Evolutionary conservation across 2,888 invertebrate species (phyloP).

Genomic region (Syrista parreyssii): DNA sequence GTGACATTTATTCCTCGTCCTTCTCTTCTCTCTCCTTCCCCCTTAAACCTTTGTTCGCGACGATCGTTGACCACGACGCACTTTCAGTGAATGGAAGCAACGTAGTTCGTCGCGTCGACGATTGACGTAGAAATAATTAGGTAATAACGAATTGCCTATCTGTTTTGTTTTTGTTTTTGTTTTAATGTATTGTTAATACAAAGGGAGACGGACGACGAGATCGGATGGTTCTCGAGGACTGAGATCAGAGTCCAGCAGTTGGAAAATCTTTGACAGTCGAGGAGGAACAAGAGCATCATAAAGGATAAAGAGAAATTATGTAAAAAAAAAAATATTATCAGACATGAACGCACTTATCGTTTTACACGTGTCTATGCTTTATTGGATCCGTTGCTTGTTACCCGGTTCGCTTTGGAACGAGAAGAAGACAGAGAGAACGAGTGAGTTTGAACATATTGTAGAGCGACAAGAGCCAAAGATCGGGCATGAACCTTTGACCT

Average conservation of each 20-base stretch:
- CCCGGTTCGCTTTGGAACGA: slow-evolving; percentile 17
- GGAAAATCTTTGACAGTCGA: slow-evolving; percentile 10
- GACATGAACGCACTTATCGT: slow-evolving; percentile 20
- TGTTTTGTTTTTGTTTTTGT: background rate
- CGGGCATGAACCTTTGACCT: slow-evolving; percentile 34
- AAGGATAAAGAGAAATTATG: slow-evolving; percentile 13
- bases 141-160: background rate
- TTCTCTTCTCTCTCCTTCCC: background rate
- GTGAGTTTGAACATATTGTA: background rate
- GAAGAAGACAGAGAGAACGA: slow-evolving; percentile 12
- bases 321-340: slow-evolving; percentile 11
- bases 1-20: background rate
- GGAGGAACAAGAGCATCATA: slow-evolving; percentile 14
- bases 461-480: background rate
- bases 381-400: slow-evolving; percentile 28
- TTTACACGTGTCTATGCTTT: background rate
- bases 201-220: background rate
- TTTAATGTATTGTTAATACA: background rate
- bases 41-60: background rate
- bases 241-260: background rate
- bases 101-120: background rate
- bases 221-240: background rate
- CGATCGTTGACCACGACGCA: background rate
- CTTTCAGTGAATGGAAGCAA: background rate
- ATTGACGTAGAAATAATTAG: background rate